Evolutionary conservation across 2,888 invertebrate genomes (phyloP).

Genomic region (Nemurella pictetii): DNA sequence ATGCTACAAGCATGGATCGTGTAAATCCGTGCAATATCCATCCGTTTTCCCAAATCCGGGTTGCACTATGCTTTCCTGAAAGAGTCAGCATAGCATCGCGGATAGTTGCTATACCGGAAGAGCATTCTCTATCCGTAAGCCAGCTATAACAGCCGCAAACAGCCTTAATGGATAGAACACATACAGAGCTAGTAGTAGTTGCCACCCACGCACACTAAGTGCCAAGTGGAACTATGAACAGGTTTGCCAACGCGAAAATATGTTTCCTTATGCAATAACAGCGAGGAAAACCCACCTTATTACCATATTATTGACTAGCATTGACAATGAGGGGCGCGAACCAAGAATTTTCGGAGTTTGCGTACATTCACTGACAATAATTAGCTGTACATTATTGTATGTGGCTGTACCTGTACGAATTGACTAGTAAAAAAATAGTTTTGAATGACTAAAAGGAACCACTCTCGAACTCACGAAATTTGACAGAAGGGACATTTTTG

Average conservation of each 20-base stretch:
- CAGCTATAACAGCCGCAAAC: no score
- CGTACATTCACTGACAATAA: conserved; percentile 17
- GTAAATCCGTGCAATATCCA: no score
- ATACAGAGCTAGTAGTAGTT: no score
- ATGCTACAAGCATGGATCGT: no score
- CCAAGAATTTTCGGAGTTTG: background rate
- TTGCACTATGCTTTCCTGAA: no score
- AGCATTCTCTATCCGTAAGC: background rate
- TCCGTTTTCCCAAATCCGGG: no score
- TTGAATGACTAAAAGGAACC: no score
- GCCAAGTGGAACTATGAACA: background rate
- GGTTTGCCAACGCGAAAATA: background rate
- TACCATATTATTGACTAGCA: conserved; percentile 32
- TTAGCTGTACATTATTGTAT: background rate
- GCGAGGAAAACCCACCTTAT: conserved; percentile 7
- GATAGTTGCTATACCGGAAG: no score
- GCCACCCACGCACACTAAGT: background rate
- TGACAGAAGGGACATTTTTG: no score
- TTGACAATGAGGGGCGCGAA: conserved; percentile 25
- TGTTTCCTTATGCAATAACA: conserved; percentile 22
- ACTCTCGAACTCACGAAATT: no score
- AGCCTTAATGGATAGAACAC: no score
- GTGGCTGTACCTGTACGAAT: background rate
- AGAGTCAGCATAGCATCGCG: no score
- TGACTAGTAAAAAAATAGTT: background rate